Percentiles rank a stretch among this genome's conserved stretches.
Evolutionary conservation across 2,888 invertebrate species (phyloP).

Genomic region (Kuschelorhynchus macadamiae): DNA sequence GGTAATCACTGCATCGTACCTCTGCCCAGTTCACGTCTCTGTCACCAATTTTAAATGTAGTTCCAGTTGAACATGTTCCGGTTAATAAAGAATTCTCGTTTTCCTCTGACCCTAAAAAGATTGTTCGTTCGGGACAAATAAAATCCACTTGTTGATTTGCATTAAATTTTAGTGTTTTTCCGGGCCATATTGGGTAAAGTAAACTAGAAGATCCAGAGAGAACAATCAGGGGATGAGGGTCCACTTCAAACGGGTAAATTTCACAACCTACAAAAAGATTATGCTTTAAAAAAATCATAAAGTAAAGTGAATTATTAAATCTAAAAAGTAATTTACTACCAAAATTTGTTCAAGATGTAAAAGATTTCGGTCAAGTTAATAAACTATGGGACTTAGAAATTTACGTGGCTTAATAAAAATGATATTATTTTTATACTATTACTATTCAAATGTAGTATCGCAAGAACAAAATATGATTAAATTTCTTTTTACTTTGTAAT

Average conservation of each 20-base stretch:
- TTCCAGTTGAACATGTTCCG: slow-evolving; percentile 8
- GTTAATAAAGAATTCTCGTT: not conserved
- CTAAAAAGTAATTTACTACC: no score
- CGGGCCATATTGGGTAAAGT: slow-evolving; percentile 19
- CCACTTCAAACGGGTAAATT: slow-evolving; percentile 20
- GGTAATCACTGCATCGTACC: slow-evolving; percentile 5
- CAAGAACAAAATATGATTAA: no score
- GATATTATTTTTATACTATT: no score
- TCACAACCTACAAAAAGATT: slow-evolving; percentile 46
- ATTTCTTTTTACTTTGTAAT: no score
- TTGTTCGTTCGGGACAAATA: slow-evolving; percentile 26
- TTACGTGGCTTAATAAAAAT: no score
- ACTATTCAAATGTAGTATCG: no score
- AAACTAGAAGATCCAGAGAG: slow-evolving; percentile 26
- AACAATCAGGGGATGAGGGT: slow-evolving; percentile 15
- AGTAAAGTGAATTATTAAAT: no score
- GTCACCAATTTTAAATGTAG: slow-evolving; percentile 4
- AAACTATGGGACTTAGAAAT: no score
- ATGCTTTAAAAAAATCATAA: no score
- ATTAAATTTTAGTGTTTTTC: slow-evolving; percentile 12
- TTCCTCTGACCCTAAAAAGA: not conserved
- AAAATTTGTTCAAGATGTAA: no score
- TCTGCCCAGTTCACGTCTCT: not conserved
- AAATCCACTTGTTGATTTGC: slow-evolving; percentile 24
- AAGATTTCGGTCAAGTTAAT: no score